A percentile compares a stretch with the other conserved stretches of the same genome.
Conservation (phyloP, 2,888 invertebrate species). For the Archaeoteleia sp. region DNA sequence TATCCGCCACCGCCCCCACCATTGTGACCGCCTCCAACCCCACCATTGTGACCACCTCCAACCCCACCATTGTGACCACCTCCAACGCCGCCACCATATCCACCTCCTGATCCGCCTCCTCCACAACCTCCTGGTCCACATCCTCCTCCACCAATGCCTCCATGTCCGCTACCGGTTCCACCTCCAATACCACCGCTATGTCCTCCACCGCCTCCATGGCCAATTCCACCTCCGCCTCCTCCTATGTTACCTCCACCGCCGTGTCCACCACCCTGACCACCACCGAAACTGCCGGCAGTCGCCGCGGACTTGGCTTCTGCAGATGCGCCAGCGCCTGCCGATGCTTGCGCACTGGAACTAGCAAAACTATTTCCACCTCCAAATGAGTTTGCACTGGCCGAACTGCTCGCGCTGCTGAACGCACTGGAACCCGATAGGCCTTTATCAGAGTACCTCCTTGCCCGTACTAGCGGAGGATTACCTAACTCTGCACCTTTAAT, state of each 20-base stretch:
- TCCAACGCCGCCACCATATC: constrained; percentile 7
- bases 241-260: neutral
- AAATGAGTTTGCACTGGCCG: constrained; percentile 51
- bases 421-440: constrained; percentile 30
- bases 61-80: constrained; percentile 3
- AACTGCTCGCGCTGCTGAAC: constrained; percentile 48
- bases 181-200: neutral
- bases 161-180: neutral
- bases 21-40: too few species aligned
- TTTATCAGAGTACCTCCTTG: constrained; percentile 25
- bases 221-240: constrained; percentile 11
- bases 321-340: constrained; percentile 57
- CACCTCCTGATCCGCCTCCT: constrained; percentile 14
- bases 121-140: constrained; percentile 2
- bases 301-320: constrained; percentile 22
- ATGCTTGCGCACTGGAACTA: constrained; percentile 69
- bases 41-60: constrained; percentile 7
- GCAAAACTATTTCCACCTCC: constrained; percentile 53
- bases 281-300: constrained; percentile 12
- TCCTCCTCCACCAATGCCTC: neutral
- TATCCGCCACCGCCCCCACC: too few species aligned
- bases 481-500: neutral
- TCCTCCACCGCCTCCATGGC: constrained; percentile 2
- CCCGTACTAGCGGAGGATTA: neutral
- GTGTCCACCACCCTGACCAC: neutral